phyloP scores from a whole-genome alignment of 2,113 vertebrate genomes.

The Elephantulus edwardii region DNA sequence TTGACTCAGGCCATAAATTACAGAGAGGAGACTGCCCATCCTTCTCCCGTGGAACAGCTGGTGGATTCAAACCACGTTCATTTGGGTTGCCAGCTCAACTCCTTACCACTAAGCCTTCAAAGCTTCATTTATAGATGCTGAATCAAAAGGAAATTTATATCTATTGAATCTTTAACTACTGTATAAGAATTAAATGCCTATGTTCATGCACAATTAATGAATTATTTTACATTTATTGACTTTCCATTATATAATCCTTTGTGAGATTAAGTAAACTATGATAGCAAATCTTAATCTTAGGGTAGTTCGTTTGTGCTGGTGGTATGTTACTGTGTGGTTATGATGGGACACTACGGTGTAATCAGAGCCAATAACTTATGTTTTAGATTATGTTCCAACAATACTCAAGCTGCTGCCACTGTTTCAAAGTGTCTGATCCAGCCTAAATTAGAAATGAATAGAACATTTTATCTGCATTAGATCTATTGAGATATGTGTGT shows the following conservation, averaged over 20 bases:
- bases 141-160: background rate
- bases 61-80: too few species aligned
- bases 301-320: background rate
- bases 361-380: too few species aligned
- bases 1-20: too few species aligned
- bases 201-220: background rate
- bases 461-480: background rate
- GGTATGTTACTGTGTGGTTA: background rate
- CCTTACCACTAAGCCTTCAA: too few species aligned
- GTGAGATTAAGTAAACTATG: background rate
- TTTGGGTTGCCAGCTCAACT: too few species aligned
- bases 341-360: background rate
- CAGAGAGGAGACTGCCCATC: too few species aligned
- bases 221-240: background rate
- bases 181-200: background rate
- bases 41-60: too few species aligned
- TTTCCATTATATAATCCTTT: background rate
- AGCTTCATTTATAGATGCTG: too few species aligned
- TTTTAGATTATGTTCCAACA: conserved; percentile 8
- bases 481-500: background rate
- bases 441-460: background rate
- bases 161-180: background rate
- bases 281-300: background rate
- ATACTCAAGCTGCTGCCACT: background rate
- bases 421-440: background rate